phyloP scores from a whole-genome alignment of 2,888 invertebrate species.

The Ornithoptera alexandrae region DNA sequence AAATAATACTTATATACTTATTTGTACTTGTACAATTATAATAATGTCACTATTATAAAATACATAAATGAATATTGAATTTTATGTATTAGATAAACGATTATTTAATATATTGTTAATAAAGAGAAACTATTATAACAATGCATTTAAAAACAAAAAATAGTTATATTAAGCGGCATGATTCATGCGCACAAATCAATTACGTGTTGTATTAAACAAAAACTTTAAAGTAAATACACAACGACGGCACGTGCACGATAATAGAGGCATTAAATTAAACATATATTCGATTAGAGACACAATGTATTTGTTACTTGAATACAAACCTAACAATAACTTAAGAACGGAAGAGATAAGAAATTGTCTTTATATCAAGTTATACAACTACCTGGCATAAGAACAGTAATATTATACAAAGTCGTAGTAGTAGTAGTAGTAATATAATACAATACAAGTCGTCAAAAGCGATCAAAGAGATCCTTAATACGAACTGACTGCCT shows the following conservation, averaged over 20 bases:
- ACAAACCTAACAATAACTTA: not conserved
- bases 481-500: too few relatives aligned
- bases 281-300: constrained; percentile 1
- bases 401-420: not conserved
- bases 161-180: not conserved
- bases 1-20: too few relatives aligned
- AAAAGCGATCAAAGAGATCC: too few relatives aligned
- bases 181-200: not conserved
- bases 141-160: not conserved
- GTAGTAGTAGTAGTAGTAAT: too few relatives aligned
- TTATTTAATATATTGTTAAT: not conserved
- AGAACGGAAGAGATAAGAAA: not conserved
- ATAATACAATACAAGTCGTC: too few relatives aligned
- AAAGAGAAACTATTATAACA: not conserved
- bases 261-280: not conserved
- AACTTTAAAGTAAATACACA: not conserved
- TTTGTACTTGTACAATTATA: too few relatives aligned
- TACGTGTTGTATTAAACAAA: constrained; percentile 1
- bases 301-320: constrained; percentile 1
- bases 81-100: not conserved
- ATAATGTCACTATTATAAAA: too few relatives aligned
- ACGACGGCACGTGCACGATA: constrained; percentile 3
- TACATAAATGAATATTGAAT: too few relatives aligned
- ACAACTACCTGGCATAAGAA: too few relatives aligned
- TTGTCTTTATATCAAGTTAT: not conserved